Base-by-base conservation (phyloP, 2,888 invertebrate genomes). In the Saturnia pavonia region DNA sequence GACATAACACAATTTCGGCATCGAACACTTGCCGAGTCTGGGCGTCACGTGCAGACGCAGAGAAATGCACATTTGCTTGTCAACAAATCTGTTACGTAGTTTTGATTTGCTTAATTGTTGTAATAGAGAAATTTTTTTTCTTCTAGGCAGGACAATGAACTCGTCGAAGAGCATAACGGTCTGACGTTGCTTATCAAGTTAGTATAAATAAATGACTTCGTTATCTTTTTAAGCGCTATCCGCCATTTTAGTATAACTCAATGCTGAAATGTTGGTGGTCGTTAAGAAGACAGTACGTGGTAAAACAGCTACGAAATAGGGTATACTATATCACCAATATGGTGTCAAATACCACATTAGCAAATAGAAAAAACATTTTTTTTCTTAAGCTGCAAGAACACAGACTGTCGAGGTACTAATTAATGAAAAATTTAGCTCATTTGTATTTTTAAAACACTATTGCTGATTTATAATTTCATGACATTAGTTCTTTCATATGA, bases 1-100 rank as follows among this genome's bases (percentile, higher is more conserved):
- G 71, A 71, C 71, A 65, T 71, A 71, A 71, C 71, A 68, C 14
- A 19, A 68, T 65, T 71, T 71, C 68, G 63, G 71, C 51, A 69
- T 9, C 40, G 40, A 63, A 63, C 60, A 63, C 65, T 65, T 7
- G 65, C 40, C n/a, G 9, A 16, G 65, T 65, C 65, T 65, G 19
- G n/a, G 34, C n/a, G 27, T 60, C 22, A 11, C 57, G 67, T 67
- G n/a, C 7, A 3, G 48, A 27, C 27, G 57, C 54, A 34, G 12
- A 68, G 27, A 19, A 65, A 65, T 40, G 65, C 40, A 65, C n/a
- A n/a, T 65, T 65, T 40, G 3, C 27, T 25, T 12, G 16, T 14
- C 27, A 60, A 60, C 27, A 25, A 60, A 27, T 27, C 9, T 27
- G 27, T 27, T 60, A 27, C 14, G 14, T 27, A 25, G 2, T 60